Evolutionary conservation across 2,888 invertebrate species (phyloP), one percentile per base, ranked within the genome.

Genomic region (Drosophila glabriapex): DNA sequence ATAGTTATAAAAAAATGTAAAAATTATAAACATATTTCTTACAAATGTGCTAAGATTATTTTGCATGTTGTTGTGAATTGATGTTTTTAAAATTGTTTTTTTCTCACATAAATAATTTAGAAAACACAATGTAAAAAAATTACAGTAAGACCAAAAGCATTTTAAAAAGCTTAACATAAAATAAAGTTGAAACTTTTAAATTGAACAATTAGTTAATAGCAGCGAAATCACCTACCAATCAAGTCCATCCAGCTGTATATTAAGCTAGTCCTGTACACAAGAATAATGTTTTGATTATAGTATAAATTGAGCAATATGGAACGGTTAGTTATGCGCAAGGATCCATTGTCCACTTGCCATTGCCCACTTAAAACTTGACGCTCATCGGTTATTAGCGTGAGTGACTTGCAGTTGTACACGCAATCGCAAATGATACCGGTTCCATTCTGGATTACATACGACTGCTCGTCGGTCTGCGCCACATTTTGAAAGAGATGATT

Each of bases 161-260:
- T 3, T 22, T 14, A 12, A 3, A 43, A 14, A 43, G 43, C 1
- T 22, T 6, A 22, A 14, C 14, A 14, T 22, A 1, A 7, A 46
- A 46, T 25, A 46, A 22, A 22, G 3, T 43, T 14, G 3, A 46
- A 46, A 4, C 14, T 22, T 4, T 22, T 7, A 22, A 22, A 14
- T 25, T 14, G 1, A 22, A 19, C 16, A 35, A 16, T 16, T 58
- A 39, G 12, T 41, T 14, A 29, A 53, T 6, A 25, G 29, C 16
- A 37, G 19, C 16, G 2, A 22, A 35, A 35, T 28, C n/a, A 29
- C 85, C 66, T 79, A 94, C 94, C 94, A 64, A 94, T 80, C 29
- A 94, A 84, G 79, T 94, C 94, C 37, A 93, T 80, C 92, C 93
- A 93, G 10, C 93, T 93, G 69, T 93, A 93, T 28, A 93, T 90